These are phyloP conservation scores for Hydrotaea diabolus DNA, from an alignment of 2,888 invertebrate species.

Conservation along the genomic window DNA sequence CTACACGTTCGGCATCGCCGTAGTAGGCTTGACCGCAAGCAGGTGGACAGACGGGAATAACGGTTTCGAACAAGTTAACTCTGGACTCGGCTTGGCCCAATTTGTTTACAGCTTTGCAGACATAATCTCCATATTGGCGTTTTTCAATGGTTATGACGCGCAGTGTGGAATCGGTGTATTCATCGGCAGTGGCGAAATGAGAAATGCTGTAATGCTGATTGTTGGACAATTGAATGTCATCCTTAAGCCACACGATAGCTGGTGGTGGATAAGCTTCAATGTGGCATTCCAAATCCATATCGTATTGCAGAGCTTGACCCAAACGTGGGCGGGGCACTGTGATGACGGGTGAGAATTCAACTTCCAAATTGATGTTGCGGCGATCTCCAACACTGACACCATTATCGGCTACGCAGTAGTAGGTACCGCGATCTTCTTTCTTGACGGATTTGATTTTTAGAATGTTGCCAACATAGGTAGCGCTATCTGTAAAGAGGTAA, in stretches of 20 bases:
- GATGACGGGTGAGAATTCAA: conserved; percentile 94
- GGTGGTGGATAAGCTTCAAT: conserved; percentile 97
- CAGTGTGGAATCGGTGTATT: conserved; percentile 94
- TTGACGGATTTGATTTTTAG: conserved; percentile 89
- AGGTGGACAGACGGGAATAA: conserved; percentile 95
- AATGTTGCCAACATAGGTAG: conserved; percentile 87
- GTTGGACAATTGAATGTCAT: conserved; percentile 89
- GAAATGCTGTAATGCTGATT: conserved; percentile 96
- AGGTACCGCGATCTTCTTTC: conserved; percentile 95
- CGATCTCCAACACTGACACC: conserved; percentile 92
- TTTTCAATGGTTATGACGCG: conserved; percentile 95
- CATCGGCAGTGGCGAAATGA: conserved; percentile 94
- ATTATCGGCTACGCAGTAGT: conserved; percentile 96
- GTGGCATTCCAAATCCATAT: conserved; percentile 96
- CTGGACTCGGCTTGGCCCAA: conserved; percentile 89
- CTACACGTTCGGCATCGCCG: conserved; percentile 77
- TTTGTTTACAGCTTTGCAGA: conserved; percentile 94
- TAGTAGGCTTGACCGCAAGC: conserved; percentile 85
- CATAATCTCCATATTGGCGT: conserved; percentile 91
- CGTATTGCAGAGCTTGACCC: conserved; percentile 93
- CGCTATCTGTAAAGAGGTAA: conserved; percentile 77
- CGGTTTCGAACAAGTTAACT: conserved; percentile 93
- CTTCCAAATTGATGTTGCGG: conserved; percentile 93
- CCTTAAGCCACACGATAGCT: conserved; percentile 94
- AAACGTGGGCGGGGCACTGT: conserved; percentile 91